Percentiles rank a stretch among this genome's conserved stretches.
phyloP scores from a whole-genome alignment of 53 echinoderm and acorn worm species.

The Apostichopus leukothele region DNA sequence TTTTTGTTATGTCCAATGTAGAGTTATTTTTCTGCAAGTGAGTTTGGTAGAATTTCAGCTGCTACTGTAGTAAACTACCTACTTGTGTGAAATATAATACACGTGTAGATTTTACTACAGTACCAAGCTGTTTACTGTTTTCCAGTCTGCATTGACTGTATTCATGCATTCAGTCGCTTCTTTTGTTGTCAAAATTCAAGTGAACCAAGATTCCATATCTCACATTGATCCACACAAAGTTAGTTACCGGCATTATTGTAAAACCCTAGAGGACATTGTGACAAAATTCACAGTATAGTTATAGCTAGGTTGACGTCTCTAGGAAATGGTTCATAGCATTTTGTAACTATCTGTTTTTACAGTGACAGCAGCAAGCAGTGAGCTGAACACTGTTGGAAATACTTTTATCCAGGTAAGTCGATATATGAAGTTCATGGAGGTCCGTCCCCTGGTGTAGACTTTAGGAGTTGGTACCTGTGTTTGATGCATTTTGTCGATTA shows the following conservation, averaged over 20 bases:
- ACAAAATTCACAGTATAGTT: neutral
- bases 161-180: too few relatives aligned
- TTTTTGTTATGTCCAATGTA: too few relatives aligned
- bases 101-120: neutral
- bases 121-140: neutral
- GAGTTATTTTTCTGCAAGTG: too few relatives aligned
- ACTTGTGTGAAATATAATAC: neutral
- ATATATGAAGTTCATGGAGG: too few relatives aligned
- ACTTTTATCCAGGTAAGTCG: slow-evolving; percentile 84
- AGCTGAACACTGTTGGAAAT: slow-evolving; percentile 91
- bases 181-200: neutral
- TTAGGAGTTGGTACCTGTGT: too few relatives aligned
- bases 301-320: too few relatives aligned
- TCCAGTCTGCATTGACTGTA: neutral
- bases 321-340: neutral
- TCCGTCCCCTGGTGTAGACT: too few relatives aligned
- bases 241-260: too few relatives aligned
- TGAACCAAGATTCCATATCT: neutral
- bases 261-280: neutral
- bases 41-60: too few relatives aligned
- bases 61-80: too few relatives aligned
- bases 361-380: slow-evolving; percentile 99
- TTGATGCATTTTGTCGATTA: too few relatives aligned
- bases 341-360: slow-evolving; percentile 21
- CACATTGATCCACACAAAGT: neutral